Base-by-base conservation (phyloP, 1,140 invertebrate genomes). In the Drosophila carrolli region DNA sequence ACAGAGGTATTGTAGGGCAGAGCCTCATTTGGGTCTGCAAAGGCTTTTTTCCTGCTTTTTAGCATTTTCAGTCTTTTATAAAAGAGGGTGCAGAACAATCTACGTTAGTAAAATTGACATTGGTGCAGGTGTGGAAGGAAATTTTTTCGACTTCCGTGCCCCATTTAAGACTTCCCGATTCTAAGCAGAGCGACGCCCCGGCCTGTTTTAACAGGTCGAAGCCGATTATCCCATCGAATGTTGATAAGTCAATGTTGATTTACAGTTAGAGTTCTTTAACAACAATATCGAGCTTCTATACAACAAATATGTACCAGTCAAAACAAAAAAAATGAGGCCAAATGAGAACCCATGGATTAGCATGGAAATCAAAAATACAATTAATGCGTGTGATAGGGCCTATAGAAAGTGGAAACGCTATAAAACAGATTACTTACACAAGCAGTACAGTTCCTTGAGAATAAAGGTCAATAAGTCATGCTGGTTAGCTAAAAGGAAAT, bases 71-170 rank as follows among this genome's bases (percentile, higher is more conserved):
- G 5, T 40, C 9, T 51, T 43, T 50, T 10, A 16, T 11, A 6
- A 27, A 10, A 14, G 37, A n/a, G n/a, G 47, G 38, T 32, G 59
- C 59, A 40, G 46, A 47, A 37, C 47, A 63, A 54, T 47, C 32
- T n/a, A 54, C 60, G 6, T 46, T 55, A 29, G 32, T 58, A 14
- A 47, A 56, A 48, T 55, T 41, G 19, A 65, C 51, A 47, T 55
- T 5, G 19, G 43, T 19, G n/a, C 61, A 65, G 19, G 51, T 41
- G n/a, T 56, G 43, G 10, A 65, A 55, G 6, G 32, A 47, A 14
- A 50, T 65, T 44, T 56, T 1, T 40, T 65, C 44, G 1, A 40
- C 38, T 13, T 48, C 61, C 9, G 27, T 46, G 0, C 61, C 56
- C 43, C 56, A 58, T 48, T 41, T 41, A n/a, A 14, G n/a, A n/a